Percentiles rank a stretch among this genome's conserved stretches.
Evolutionary conservation across 1,140 invertebrate species (phyloP).

Genomic region (Anastrepha obliqua): DNA sequence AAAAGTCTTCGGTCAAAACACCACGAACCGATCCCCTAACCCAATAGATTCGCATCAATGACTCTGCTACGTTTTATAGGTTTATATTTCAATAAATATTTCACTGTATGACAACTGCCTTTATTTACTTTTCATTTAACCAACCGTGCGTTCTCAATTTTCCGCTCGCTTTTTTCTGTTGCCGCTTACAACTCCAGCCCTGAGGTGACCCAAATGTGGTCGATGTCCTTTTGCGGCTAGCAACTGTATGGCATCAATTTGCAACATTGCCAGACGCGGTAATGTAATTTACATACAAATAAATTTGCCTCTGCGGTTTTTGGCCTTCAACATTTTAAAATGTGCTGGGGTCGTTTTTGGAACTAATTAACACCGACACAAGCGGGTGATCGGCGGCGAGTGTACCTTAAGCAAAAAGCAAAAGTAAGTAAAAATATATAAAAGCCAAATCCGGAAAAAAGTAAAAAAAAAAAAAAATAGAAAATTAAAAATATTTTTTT

Average conservation of each 20-base stretch:
- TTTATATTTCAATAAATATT: too few relatives aligned
- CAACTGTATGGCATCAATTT: not conserved
- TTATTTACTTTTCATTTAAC: not conserved
- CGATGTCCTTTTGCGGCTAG: slow-evolving; percentile 15
- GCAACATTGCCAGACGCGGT: slow-evolving; percentile 2
- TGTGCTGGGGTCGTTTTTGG: not conserved
- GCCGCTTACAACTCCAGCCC: not conserved
- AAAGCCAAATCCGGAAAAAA: not conserved
- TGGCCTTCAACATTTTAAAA: not conserved
- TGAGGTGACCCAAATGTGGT: slow-evolving; percentile 11
- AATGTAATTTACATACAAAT: slow-evolving; percentile 33
- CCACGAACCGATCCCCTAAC: too few relatives aligned
- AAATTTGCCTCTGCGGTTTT: not conserved
- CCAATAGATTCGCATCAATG: too few relatives aligned
- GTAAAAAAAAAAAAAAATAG: not conserved
- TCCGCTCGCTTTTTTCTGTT: not conserved
- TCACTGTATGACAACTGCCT: not conserved
- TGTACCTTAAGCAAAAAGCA: not conserved
- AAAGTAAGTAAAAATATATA: not conserved
- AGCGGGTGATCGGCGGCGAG: too few relatives aligned
- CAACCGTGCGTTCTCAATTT: not conserved
- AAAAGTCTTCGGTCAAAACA: too few relatives aligned
- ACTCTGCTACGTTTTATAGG: too few relatives aligned
- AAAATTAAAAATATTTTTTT: not conserved
- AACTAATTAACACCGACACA: slow-evolving; percentile 21